phyloP scores from a whole-genome alignment of 2,113 vertebrate genomes.

The Pao palembangensis region DNA sequence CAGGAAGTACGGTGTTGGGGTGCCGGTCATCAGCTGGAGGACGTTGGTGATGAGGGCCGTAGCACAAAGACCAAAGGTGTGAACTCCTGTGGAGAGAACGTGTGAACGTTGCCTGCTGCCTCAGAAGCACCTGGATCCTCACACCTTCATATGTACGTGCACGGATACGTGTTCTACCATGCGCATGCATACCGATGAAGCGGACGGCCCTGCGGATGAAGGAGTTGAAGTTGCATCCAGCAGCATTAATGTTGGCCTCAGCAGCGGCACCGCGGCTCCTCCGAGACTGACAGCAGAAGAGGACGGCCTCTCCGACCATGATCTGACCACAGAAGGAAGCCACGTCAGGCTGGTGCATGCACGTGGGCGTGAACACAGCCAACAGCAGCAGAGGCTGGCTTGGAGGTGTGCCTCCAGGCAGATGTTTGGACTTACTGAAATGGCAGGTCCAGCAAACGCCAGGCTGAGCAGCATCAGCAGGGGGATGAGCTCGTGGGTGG shows the following conservation, averaged over 20 bases:
- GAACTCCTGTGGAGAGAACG: slow-evolving; percentile 79
- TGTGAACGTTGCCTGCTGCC: no score
- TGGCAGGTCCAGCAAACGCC: slow-evolving; percentile 91
- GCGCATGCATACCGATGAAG: slow-evolving; percentile 83
- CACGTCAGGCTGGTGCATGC: neutral
- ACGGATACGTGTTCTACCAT: no score
- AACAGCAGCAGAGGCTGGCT: no score
- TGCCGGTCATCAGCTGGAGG: slow-evolving; percentile 94
- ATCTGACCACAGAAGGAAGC: slow-evolving; percentile 75
- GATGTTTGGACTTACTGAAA: slow-evolving; percentile 76
- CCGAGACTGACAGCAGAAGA: slow-evolving; percentile 93
- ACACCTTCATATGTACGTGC: no score
- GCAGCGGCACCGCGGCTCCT: slow-evolving; percentile 78
- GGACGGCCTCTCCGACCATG: slow-evolving; percentile 95
- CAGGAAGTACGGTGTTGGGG: slow-evolving; percentile 94
- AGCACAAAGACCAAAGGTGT: slow-evolving; percentile 93
- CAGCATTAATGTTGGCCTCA: slow-evolving; percentile 93
- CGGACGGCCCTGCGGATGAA: slow-evolving; percentile 94
- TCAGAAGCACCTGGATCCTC: no score
- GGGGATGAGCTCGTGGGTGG: slow-evolving; percentile 90
- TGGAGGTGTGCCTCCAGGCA: no score
- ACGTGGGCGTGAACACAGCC: no score
- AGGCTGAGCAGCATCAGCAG: slow-evolving; percentile 95
- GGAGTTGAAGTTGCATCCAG: slow-evolving; percentile 98
- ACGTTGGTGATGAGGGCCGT: slow-evolving; percentile 95